Evolutionary conservation across 2,888 invertebrate genomes (phyloP), one percentile per base, ranked within the genome.

Genomic region (Nebria brevicollis): DNA sequence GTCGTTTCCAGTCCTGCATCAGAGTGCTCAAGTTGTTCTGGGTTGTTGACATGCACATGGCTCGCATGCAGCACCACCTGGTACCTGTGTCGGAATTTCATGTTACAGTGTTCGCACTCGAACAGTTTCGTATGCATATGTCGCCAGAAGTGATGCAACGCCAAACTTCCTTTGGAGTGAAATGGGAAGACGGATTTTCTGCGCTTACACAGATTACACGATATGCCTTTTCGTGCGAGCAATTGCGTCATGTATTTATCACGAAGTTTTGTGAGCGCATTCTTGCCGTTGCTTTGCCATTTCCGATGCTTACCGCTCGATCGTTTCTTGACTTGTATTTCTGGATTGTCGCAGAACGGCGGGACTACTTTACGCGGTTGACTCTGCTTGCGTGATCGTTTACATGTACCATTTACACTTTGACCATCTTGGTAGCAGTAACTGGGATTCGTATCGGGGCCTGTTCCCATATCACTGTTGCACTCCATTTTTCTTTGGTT

Each of bases 91-190:
- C 87, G 87, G 85, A 90, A 91, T 68, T 86, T 85, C 83, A 87
- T 86, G 83, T 88, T 88, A 85, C 91, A 91, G 84, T 90, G 90
- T 84, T 90, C 90, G 85, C 91, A 91, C 82, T 87, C 86, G 84
- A 89, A 90, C 73, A 85, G 85, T 83, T 86, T 87, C 82, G 86
- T 85, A 64, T 85, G 85, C 8, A 86, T 86, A 85, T 92, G 92
- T 81, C 89, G 88, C 91, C 92, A 92, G 26, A 90, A 86, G 72
- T 88, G 87, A 85, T 92, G 92, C 78, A 92, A 85, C 13, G 90
- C 86, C 77, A 91, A 85, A 15, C 90, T 90, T 42, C 87, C 88
- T 83, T 87, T 89, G 2, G 89, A 90, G 83, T 89, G 90, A 84
- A 90, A 91, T 6, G 89, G 88, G 81, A 88, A 87, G 20, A 88